Evolutionary conservation across 2,797 vertebrate species (phyloP), one percentile per base, ranked within the genome.

Genomic region (Acipenser ruthenus): DNA sequence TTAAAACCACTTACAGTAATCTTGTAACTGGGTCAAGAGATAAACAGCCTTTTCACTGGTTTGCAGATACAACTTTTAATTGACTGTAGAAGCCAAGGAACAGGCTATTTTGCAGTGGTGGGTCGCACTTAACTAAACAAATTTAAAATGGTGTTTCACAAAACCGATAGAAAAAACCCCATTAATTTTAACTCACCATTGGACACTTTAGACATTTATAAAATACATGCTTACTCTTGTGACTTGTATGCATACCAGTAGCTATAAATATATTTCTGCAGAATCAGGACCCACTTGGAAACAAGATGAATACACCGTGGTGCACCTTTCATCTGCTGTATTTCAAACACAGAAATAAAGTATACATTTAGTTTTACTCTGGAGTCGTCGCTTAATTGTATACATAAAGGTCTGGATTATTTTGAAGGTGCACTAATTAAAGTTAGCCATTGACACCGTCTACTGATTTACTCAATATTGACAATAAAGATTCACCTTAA

Each of bases 1-100:
- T 82, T 87, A 81, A 86, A 84, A 78, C 75, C 76, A 73, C 67
- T 73, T 78, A 74, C 73, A 69, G 68, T 71, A 68, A 82, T 83
- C 77, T 81, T 84, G 79, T 78, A 83, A 83, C 74, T 72, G 70
- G 73, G 77, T 83, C 86, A 85, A 83, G 83, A 86, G 86, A 91
- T 86, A 83, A 85, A 79, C 78, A 78, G 77, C 67, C 72, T 71
- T 75, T 70, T 78, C 74, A 73, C 67, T 67, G 71, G 68, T 77
- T 77, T 59, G 81, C 77, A 74, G 75, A 77, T 67, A 67, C 37
- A 86, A 80, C 76, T 84, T 84, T 81, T 77, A 75, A 78, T 75
- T 73, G 68, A 37, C 37, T 37, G 37, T 37, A 37, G 37, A 67
- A 73, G 66, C 66, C 12, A 56, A 61, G 65, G 15, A 70, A 60